Base-by-base conservation (phyloP, 2,888 invertebrate genomes). In the Philereme transversata region DNA sequence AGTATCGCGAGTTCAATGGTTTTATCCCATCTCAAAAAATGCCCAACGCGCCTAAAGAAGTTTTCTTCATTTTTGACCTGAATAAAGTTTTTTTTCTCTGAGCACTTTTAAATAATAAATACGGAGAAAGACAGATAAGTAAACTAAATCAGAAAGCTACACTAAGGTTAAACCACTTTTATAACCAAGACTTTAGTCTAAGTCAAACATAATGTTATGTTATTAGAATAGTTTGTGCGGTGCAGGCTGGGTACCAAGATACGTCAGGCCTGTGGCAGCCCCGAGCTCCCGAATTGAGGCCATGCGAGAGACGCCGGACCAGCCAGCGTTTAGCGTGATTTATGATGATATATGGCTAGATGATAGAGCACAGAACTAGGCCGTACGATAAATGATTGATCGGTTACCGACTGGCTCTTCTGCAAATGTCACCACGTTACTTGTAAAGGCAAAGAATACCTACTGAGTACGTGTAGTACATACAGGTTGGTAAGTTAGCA, bases 321-420 rank as follows among this genome's bases (percentile, higher is more conserved):
- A 73, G 69, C 79, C 75, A 73, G 69, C 79, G 74, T 75, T 79
- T 77, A 78, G 72, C 73, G 75, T 85, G 87, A 88, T 87, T 87
- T 87, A 86, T 84, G 83, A 82, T 86, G 87, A 86, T 84, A 76
- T 81, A 87, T 84, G 72, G 78, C 78, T 62, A 76, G 74, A 77
- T 75, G 78, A 83, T 81, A 77, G 77, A 79, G 77, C 74, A 62
- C 68, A 63, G 67, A 71, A 66, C 72, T 73, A 69, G 77, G 72
- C 71, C 70, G 64, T 60, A 69, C 59, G 59, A 60, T 69, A 72
- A 67, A 72, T 78, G 79, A 81, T 78, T 73, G 73, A 81, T 73
- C 47, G 40, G 35, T 34, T n/a, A 11, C 5, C 66, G 60, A 62
- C 40, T 10, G 6, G 46, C 46, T 46, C 4, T 46, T 46, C 6